A percentile compares a stretch with the other conserved stretches of the same genome.
These are phyloP conservation scores for Scomber japonicus DNA, from an alignment of 2,113 vertebrate species.

Conservation along the genomic window DNA sequence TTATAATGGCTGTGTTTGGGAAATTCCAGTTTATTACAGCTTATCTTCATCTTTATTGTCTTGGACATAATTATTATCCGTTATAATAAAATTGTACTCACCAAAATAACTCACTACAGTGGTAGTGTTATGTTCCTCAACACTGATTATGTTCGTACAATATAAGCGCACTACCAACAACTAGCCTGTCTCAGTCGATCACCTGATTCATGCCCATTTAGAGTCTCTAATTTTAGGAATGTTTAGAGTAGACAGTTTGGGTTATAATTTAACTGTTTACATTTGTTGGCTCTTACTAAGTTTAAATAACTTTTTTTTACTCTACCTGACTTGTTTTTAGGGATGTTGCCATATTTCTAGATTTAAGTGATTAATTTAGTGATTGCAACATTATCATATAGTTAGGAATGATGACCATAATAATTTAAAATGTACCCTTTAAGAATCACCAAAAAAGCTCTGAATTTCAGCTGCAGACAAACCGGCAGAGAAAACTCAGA, in stretches of 20 bases:
- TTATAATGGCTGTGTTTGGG: not conserved
- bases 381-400: not conserved
- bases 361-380: not conserved
- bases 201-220: too few species aligned
- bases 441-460: not conserved
- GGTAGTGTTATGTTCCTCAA: too few species aligned
- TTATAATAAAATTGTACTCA: not conserved
- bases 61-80: not conserved
- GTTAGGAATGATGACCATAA: not conserved
- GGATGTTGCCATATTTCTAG: not conserved
- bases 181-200: too few species aligned
- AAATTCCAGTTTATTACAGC: not conserved
- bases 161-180: too few species aligned
- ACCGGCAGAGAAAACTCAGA: conserved; percentile 11
- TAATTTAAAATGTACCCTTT: not conserved
- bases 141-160: too few species aligned
- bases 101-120: not conserved
- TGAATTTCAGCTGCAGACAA: conserved; percentile 9
- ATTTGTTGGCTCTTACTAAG: too few species aligned
- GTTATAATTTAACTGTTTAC: too few species aligned
- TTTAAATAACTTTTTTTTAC: not conserved
- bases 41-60: not conserved
- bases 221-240: not conserved
- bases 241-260: too few species aligned
- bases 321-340: too few species aligned